Evolutionary conservation across 2,888 invertebrate genomes (phyloP).

Genomic region (Drosophila lacicola): DNA sequence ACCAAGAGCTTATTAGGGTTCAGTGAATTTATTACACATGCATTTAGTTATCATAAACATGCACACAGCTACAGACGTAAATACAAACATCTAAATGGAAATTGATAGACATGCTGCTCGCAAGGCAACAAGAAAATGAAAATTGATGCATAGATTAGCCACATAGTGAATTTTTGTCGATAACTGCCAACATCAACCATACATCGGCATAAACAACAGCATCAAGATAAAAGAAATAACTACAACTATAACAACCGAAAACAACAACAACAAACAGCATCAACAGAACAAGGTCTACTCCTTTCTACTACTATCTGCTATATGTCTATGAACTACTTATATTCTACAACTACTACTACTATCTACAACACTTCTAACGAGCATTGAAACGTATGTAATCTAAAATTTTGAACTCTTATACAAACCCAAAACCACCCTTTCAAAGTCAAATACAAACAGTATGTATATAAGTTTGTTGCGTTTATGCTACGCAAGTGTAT

Average conservation of each 20-base stretch:
- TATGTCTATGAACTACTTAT: conserved; percentile 33
- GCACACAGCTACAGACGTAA: not conserved
- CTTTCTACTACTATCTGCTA: conserved; percentile 40
- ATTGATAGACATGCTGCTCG: not conserved
- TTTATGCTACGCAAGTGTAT: conserved; percentile 7
- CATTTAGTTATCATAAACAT: conserved; percentile 4
- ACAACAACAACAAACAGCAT: conserved; percentile 39
- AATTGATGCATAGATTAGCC: conserved; percentile 1
- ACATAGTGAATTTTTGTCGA: not conserved
- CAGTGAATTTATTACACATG: not conserved
- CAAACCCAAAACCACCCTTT: conserved; percentile 17
- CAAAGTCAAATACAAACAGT: conserved; percentile 34
- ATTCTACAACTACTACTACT: conserved; percentile 40
- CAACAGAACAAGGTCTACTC: conserved; percentile 52
- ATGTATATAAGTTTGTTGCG: conserved; percentile 33
- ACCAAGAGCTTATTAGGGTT: not conserved
- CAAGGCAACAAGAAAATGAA: not conserved
- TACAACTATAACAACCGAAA: conserved; percentile 25
- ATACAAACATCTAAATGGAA: not conserved
- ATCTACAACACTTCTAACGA: conserved; percentile 59
- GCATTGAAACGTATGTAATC: conserved; percentile 72
- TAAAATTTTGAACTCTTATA: conserved; percentile 34
- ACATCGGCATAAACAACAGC: conserved; percentile 15
- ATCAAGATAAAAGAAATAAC: conserved; percentile 13
- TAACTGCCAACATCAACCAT: not conserved